Conservation (phyloP, 2,113 vertebrate species). For the Hippocampus barbouri region DNA sequence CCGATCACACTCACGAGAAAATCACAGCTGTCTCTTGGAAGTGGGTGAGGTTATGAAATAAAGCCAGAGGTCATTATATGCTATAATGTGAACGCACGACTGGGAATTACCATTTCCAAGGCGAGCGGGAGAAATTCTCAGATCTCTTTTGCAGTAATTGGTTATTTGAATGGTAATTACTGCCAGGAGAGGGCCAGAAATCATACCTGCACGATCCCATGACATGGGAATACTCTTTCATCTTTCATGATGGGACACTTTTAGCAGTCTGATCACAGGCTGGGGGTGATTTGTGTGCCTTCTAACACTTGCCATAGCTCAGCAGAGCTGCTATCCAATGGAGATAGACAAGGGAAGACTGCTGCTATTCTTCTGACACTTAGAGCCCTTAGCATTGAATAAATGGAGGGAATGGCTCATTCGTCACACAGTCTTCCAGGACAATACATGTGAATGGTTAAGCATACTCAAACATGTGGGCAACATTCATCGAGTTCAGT, state of each 20-base stretch:
- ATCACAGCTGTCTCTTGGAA: constrained; percentile 55
- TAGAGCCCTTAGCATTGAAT: constrained; percentile 11
- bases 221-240: constrained; percentile 23
- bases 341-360: constrained; percentile 32
- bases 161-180: constrained; percentile 63
- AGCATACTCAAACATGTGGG: constrained; percentile 18
- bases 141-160: constrained; percentile 55
- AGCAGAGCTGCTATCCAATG: constrained; percentile 38
- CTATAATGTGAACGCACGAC: constrained; percentile 47
- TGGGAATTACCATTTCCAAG: constrained; percentile 54
- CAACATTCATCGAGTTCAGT: constrained; percentile 8
- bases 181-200: constrained; percentile 45
- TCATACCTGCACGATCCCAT: constrained; percentile 39
- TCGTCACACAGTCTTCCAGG: neutral
- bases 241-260: constrained; percentile 38
- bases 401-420: constrained; percentile 7
- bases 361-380: neutral
- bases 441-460: constrained; percentile 1
- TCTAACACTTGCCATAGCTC: constrained; percentile 37
- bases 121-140: constrained; percentile 52
- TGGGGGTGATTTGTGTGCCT: constrained; percentile 43
- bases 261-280: constrained; percentile 39
- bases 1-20: constrained; percentile 49
- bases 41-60: constrained; percentile 49
- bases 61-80: constrained; percentile 63